Conservation (phyloP, 2,113 vertebrate genomes). For the Thryonomys swinderianus region DNA sequence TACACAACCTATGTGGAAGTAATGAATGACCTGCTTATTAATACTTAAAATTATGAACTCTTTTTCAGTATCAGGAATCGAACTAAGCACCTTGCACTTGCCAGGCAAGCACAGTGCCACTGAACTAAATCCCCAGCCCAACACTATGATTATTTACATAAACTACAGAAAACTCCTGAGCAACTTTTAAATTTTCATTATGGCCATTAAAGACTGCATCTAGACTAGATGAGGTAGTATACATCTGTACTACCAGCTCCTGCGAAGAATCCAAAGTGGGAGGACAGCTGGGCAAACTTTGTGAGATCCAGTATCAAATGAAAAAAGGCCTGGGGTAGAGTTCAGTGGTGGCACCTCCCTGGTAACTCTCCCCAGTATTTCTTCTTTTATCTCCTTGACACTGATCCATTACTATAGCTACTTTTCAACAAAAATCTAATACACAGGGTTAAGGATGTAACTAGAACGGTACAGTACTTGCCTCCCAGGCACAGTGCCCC, state of each 20-base stretch:
- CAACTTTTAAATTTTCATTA: constrained; percentile 51
- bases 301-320: background rate
- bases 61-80: no score
- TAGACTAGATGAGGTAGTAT: background rate
- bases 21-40: background rate
- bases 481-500: background rate
- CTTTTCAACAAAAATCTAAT: constrained; percentile 48
- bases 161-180: constrained; percentile 3
- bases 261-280: background rate
- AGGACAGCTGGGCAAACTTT: background rate
- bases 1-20: constrained; percentile 1
- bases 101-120: no score
- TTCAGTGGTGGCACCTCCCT: background rate
- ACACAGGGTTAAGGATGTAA: background rate
- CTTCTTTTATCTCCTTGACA: background rate
- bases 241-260: background rate
- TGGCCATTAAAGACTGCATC: background rate
- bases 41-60: background rate
- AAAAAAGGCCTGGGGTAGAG: background rate
- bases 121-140: background rate
- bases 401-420: background rate
- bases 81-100: no score
- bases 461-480: background rate
- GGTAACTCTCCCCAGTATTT: background rate
- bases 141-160: background rate